Percentiles rank a stretch among this genome's conserved stretches.
phyloP scores from a whole-genome alignment of 2,888 invertebrate species.

The Elegia similella region DNA sequence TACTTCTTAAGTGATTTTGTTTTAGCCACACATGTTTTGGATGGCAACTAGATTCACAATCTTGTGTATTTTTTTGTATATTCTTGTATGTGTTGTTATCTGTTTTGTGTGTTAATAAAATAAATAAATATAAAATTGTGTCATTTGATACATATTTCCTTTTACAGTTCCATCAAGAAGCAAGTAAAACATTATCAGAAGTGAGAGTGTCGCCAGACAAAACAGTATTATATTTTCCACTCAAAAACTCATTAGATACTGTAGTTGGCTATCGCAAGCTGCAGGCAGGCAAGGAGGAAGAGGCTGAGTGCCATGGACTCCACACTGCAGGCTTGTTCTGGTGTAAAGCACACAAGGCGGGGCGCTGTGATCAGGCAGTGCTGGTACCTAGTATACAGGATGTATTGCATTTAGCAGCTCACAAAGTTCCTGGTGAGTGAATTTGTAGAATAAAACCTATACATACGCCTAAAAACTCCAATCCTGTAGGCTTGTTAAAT shows the following conservation, averaged over 20 bases:
- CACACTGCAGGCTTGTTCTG: constrained; percentile 66
- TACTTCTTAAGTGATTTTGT: too few species aligned
- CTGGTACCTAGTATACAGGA: constrained; percentile 73
- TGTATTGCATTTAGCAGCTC: constrained; percentile 65
- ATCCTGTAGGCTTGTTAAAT: too few species aligned
- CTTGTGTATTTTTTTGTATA: too few species aligned
- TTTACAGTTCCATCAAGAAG: constrained; percentile 69
- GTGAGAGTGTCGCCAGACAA: constrained; percentile 77
- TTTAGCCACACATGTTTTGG: too few species aligned
- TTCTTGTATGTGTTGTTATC: too few species aligned
- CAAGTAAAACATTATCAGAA: constrained; percentile 75
- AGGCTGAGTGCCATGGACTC: constrained; percentile 51
- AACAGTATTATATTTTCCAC: constrained; percentile 84
- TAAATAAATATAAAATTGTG: too few species aligned
- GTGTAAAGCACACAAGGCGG: constrained; percentile 56
- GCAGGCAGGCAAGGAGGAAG: constrained; percentile 69
- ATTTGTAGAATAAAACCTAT: not conserved
- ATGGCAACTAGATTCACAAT: too few species aligned
- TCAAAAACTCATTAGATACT: constrained; percentile 82
- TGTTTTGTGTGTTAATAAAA: too few species aligned
- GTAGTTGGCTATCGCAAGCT: constrained; percentile 85
- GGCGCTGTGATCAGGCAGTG: constrained; percentile 68
- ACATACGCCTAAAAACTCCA: too few species aligned
- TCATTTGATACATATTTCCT: constrained; percentile 1
- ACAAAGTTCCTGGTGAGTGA: constrained; percentile 70